These are phyloP conservation scores for Diuraphis noxia DNA, from an alignment of 1,140 invertebrate species.

Conservation along the genomic window DNA sequence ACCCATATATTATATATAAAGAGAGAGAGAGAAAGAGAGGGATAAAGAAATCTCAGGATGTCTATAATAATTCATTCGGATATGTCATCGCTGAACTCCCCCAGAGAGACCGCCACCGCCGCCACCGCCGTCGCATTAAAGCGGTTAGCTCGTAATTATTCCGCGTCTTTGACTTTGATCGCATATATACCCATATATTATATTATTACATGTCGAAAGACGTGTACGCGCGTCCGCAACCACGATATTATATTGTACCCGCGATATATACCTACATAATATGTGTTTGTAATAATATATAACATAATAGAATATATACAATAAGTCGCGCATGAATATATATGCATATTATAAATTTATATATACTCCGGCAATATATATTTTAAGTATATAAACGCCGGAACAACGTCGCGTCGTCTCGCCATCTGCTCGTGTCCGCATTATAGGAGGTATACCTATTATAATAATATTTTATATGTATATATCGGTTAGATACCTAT, in stretches of 20 bases:
- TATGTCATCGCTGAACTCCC: constrained; percentile 37
- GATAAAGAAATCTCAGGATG: neutral
- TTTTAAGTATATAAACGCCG: neutral
- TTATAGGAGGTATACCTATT: neutral
- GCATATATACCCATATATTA: neutral
- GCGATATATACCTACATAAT: neutral
- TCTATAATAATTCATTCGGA: constrained; percentile 39
- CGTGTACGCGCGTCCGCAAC: neutral
- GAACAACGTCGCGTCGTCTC: neutral
- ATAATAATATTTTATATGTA: neutral
- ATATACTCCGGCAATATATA: neutral
- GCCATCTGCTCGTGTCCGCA: neutral
- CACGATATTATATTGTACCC: neutral
- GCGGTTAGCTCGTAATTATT: constrained; percentile 42
- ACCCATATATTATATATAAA: neutral
- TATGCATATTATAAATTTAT: neutral
- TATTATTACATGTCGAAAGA: constrained; percentile 14
- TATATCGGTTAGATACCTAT: neutral
- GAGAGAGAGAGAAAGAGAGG: no score
- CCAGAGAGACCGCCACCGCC: neutral
- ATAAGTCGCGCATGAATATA: neutral
- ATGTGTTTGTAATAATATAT: neutral
- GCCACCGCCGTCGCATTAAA: neutral
- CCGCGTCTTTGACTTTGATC: constrained; percentile 46
- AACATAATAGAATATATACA: neutral